Evolutionary conservation across 2,113 vertebrate genomes (phyloP).

Genomic region (Athene cunicularia): DNA sequence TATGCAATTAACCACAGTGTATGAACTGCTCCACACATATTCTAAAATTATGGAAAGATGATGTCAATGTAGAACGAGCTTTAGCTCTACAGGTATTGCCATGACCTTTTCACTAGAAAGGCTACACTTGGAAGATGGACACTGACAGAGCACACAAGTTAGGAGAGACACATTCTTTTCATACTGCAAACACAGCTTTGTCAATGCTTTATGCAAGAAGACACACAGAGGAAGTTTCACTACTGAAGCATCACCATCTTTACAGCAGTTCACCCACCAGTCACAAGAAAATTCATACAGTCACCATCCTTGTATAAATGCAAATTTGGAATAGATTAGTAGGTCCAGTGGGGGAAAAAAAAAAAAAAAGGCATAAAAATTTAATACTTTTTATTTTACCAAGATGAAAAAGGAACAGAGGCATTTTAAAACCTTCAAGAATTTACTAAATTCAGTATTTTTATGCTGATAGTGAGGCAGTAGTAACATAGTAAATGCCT

Average conservation of each 20-base stretch:
- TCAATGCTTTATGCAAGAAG: background rate
- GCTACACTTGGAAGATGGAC: background rate
- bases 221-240: background rate
- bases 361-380: background rate
- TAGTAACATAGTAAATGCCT: background rate
- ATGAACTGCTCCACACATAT: background rate
- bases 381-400: background rate
- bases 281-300: background rate
- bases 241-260: background rate
- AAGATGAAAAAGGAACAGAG: background rate
- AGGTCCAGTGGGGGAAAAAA: background rate
- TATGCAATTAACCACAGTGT: background rate
- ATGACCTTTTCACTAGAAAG: conserved; percentile 23
- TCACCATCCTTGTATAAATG: background rate
- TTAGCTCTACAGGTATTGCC: background rate
- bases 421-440: background rate
- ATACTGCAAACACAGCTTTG: background rate
- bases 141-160: background rate
- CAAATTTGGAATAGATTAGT: background rate
- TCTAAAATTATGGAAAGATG: background rate
- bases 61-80: background rate
- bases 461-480: background rate
- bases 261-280: background rate
- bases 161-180: background rate
- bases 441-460: background rate